phyloP scores from a whole-genome alignment of 2,797 vertebrate genomes.

The Vireo griseus region DNA sequence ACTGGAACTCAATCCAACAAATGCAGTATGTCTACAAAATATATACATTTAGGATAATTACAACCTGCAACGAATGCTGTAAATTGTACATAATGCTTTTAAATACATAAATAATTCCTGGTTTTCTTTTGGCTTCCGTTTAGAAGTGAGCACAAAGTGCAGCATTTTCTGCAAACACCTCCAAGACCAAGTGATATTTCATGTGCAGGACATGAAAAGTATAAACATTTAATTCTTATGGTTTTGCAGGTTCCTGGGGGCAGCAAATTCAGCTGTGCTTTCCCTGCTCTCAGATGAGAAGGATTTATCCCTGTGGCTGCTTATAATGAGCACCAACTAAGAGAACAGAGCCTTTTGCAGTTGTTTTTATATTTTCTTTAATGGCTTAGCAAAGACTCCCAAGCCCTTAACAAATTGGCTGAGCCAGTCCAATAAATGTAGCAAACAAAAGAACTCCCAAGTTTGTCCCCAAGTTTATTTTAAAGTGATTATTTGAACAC shows the following conservation, averaged over 20 bases:
- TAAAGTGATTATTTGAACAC: neutral
- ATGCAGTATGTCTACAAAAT: neutral
- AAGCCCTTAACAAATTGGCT: neutral
- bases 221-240: slow-evolving; percentile 2
- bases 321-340: slow-evolving; percentile 4
- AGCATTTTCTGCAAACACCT: neutral
- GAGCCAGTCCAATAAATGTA: neutral
- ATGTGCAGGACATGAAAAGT: neutral
- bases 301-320: neutral
- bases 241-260: slow-evolving; percentile 4
- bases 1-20: neutral
- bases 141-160: neutral
- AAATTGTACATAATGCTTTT: neutral
- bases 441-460: neutral
- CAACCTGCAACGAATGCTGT: neutral
- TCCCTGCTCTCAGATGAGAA: slow-evolving; percentile 7
- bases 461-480: neutral
- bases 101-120: neutral
- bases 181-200: neutral
- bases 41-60: neutral
- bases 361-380: neutral
- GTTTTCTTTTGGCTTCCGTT: neutral
- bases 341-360: neutral
- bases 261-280: slow-evolving; percentile 2
- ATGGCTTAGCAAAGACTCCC: neutral